Evolutionary conservation across 1,140 invertebrate species (phyloP).

Genomic region (Vollenhovia emeryi): DNA sequence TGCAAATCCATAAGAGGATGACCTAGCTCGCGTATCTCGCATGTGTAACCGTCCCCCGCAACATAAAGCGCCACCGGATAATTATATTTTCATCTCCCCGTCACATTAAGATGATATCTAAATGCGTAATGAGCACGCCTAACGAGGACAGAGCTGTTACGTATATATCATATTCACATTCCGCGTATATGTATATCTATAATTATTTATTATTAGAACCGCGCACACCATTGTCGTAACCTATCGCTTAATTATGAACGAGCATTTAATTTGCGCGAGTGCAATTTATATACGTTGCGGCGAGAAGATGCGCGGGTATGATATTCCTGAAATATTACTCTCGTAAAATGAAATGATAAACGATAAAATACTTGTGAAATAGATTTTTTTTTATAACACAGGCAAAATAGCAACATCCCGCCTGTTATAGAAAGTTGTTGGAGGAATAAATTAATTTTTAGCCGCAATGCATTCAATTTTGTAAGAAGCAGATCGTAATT

Average conservation of each 20-base stretch:
- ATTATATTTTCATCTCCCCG: constrained; percentile 56
- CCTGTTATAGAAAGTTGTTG: background rate
- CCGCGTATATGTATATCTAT: constrained; percentile 15
- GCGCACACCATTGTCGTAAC: background rate
- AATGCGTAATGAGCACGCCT: constrained; percentile 44
- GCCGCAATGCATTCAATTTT: background rate
- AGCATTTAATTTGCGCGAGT: constrained; percentile 51
- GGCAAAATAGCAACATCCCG: no score
- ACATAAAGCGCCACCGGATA: constrained; percentile 38
- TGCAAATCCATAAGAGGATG: constrained; percentile 44
- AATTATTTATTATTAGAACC: constrained; percentile 53
- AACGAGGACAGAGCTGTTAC: constrained; percentile 31
- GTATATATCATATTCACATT: background rate
- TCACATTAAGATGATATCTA: constrained; percentile 52
- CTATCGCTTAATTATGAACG: constrained; percentile 37
- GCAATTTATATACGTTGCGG: constrained; percentile 14
- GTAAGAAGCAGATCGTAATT: no score
- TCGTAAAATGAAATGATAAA: background rate
- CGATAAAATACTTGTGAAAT: background rate
- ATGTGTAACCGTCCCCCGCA: background rate
- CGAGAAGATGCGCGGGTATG: constrained; percentile 1
- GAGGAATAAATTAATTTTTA: background rate
- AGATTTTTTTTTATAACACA: background rate
- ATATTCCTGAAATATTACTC: constrained; percentile 34
- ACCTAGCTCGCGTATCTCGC: constrained; percentile 30